phyloP scores from a whole-genome alignment of 2,113 vertebrate species.

The Crotalus helleri region DNA sequence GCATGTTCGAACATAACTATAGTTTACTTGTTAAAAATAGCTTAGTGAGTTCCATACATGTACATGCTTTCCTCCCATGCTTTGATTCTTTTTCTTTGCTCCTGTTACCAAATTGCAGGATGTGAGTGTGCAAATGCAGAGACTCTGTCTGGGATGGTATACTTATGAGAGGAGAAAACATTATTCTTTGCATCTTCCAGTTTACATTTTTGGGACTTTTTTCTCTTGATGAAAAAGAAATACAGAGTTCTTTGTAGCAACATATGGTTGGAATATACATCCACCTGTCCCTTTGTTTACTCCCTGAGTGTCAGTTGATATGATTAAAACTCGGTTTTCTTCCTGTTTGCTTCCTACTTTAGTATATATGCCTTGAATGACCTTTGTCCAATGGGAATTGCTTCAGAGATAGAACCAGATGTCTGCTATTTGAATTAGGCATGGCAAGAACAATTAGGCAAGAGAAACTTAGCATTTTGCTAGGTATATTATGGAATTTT shows the following conservation, averaged over 20 bases:
- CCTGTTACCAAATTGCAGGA: background rate
- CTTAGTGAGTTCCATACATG: background rate
- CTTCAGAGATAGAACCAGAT: constrained; percentile 35
- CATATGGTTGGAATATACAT: constrained; percentile 6
- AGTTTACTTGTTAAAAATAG: background rate
- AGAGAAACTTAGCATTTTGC: background rate
- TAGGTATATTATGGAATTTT: background rate
- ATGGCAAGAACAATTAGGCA: constrained; percentile 3
- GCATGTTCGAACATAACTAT: background rate
- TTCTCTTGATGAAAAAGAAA: background rate
- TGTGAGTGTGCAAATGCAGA: background rate
- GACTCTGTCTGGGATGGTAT: background rate
- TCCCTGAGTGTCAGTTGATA: background rate
- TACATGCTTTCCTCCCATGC: background rate
- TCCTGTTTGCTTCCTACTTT: background rate
- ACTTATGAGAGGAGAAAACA: background rate
- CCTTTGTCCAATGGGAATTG: constrained; percentile 33
- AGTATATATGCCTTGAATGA: background rate
- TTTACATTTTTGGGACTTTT: background rate
- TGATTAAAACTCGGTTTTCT: background rate
- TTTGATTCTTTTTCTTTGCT: background rate
- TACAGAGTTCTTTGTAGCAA: constrained; percentile 19
- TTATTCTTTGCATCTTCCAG: constrained; percentile 11
- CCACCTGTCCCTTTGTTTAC: constrained; percentile 19
- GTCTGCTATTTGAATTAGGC: constrained; percentile 19